Evolutionary conservation across 2,113 vertebrate species (phyloP).

Genomic region (Pagrus major): DNA sequence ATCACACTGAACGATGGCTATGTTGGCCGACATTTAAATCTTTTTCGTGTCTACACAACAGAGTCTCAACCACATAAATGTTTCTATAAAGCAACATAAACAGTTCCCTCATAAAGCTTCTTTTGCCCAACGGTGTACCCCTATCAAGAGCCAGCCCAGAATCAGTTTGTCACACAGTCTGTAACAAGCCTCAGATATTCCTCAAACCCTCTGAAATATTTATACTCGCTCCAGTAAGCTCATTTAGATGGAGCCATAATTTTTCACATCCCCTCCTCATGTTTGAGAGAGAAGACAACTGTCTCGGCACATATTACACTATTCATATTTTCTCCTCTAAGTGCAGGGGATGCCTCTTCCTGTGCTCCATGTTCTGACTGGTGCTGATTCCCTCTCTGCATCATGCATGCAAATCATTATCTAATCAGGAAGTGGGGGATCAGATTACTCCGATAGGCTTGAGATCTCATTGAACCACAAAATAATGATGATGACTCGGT

Average conservation of each 20-base stretch:
- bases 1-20: constrained; percentile 8
- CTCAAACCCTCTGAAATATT: constrained; percentile 54
- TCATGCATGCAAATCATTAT: constrained; percentile 78
- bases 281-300: constrained; percentile 15
- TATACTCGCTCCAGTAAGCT: constrained; percentile 37
- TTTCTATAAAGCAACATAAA: constrained; percentile 42
- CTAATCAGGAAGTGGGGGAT: constrained; percentile 80
- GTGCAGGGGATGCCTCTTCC: constrained; percentile 44
- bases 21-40: constrained; percentile 7
- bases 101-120: constrained; percentile 24
- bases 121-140: not conserved
- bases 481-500: constrained; percentile 52
- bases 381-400: constrained; percentile 50
- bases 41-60: not conserved
- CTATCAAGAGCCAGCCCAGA: not conserved
- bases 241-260: constrained; percentile 45
- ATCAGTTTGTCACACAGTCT: constrained; percentile 38
- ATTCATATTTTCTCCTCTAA: constrained; percentile 22
- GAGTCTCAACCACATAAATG: constrained; percentile 19
- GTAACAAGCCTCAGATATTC: constrained; percentile 45
- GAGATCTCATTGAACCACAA: constrained; percentile 61
- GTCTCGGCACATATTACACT: constrained; percentile 13
- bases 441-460: constrained; percentile 70
- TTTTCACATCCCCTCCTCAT: constrained; percentile 16
- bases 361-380: constrained; percentile 29